Evolutionary conservation across 2,888 invertebrate genomes (phyloP), one percentile per base, ranked within the genome.

Genomic region (Scaptomyza tumidula): DNA sequence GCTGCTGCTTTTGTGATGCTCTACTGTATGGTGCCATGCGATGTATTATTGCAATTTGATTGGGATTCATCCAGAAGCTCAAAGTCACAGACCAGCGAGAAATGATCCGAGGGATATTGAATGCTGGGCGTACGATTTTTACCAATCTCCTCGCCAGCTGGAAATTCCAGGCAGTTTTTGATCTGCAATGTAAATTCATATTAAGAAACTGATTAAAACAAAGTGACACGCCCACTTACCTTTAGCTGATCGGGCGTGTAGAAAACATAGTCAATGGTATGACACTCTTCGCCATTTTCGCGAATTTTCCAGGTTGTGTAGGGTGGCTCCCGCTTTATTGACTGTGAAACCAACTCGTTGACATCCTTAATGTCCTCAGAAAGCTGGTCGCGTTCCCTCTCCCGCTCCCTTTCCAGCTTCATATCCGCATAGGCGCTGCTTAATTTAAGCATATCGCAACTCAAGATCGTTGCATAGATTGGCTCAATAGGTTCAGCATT

Each of bases 231-330:
- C 9, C 10, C 11, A 59, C 93, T 92, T 1, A 95, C 94, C 77
- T 93, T 93, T 41, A 96, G 91, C 37, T 92, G 92, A 63, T 93
- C 92, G 68, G 93, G 93, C 5, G 94, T 93, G 89, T 94, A 95
- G 91, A 95, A 95, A 7, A 95, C 93, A 90, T 96, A 96, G 90
- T 96, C 96, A 61, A 96, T 95, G 5, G 96, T 96, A 83, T 95
- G 95, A 73, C 95, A 95, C 44, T 94, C 93, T 90, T 96, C 96
- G 6, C 95, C 94, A 77, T 95, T 94, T 63, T 95, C 95, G 0
- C 96, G 93, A 33, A 94, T 93, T 89, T 96, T 96, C 96, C 96
- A 96, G 0, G 96, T 96, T 0, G 96, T 96, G 89, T 95, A 96
- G 0, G 93, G 93, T 0, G 95, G 95, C 83, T 96, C 96, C 16